Conservation (phyloP, 2,888 invertebrate genomes). For the Drosophila multiciliata region DNA sequence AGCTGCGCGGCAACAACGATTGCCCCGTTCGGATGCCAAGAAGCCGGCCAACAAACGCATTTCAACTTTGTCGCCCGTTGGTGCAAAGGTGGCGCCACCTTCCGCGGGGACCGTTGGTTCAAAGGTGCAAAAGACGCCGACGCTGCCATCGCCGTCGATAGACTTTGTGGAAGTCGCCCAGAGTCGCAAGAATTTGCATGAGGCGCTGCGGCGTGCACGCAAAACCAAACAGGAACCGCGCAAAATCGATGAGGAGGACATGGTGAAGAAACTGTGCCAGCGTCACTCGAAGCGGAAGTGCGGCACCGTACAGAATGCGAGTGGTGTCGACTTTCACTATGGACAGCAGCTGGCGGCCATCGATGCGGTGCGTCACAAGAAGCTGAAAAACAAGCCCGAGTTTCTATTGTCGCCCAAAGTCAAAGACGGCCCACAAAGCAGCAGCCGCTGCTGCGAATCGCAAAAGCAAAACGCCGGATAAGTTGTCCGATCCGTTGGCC, state of each 20-base stretch:
- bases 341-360: constrained; percentile 75
- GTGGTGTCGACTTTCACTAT: constrained; percentile 84
- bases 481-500: constrained; percentile 18
- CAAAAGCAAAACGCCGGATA: constrained; percentile 54
- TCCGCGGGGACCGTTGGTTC: neutral
- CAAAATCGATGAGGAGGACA: constrained; percentile 62
- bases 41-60: constrained; percentile 22
- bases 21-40: constrained; percentile 12
- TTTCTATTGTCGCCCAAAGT: constrained; percentile 83
- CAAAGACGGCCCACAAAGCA: constrained; percentile 63
- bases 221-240: constrained; percentile 73
- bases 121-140: neutral
- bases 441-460: constrained; percentile 30
- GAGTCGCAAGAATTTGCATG: constrained; percentile 82
- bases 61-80: constrained; percentile 37
- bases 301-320: constrained; percentile 83
- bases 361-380: constrained; percentile 77
- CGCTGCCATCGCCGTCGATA: neutral
- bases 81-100: neutral
- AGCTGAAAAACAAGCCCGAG: constrained; percentile 75
- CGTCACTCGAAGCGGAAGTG: constrained; percentile 84
- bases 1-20: constrained; percentile 14
- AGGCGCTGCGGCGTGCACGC: constrained; percentile 82
- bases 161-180: constrained; percentile 66
- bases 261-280: constrained; percentile 79